Percentiles rank a stretch among this genome's conserved stretches.
phyloP scores from a whole-genome alignment of 2,797 vertebrate genomes.

The Malacoraja senta region DNA sequence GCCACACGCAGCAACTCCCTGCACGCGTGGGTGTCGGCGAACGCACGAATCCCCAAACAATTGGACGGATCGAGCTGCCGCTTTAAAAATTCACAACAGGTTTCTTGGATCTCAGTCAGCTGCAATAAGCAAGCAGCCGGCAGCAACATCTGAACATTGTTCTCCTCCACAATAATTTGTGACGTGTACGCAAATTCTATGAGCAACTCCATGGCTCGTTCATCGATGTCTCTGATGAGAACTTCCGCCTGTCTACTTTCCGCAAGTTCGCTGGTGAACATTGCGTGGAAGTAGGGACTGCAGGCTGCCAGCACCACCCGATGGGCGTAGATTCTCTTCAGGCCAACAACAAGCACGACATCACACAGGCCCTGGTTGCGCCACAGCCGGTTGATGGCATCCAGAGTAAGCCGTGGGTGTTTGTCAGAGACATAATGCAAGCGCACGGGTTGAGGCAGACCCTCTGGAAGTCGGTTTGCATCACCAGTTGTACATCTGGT shows the following conservation, averaged over 20 bases:
- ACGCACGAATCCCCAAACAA: conserved; percentile 93
- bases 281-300: conserved; percentile 95
- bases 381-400: conserved; percentile 91
- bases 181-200: conserved; percentile 98
- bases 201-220: conserved; percentile 96
- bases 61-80: conserved; percentile 95
- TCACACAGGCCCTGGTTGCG: conserved; percentile 95
- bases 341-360: conserved; percentile 90
- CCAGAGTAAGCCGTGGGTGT: conserved; percentile 91
- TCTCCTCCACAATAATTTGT: conserved; percentile 95
- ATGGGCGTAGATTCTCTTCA: conserved; percentile 96
- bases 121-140: conserved; percentile 94
- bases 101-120: conserved; percentile 95
- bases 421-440: conserved; percentile 98
- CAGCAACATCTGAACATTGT: conserved; percentile 90
- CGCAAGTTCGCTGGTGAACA: conserved; percentile 95
- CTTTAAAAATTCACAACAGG: conserved; percentile 96
- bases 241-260: conserved; percentile 96
- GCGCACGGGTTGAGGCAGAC: conserved; percentile 93
- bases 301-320: conserved; percentile 93
- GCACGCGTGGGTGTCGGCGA: conserved; percentile 95
- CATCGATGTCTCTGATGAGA: conserved; percentile 93
- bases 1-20: conserved; percentile 90
- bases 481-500: conserved; percentile 96
- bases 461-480: conserved; percentile 96